A percentile compares a stretch with the other conserved stretches of the same genome.
Evolutionary conservation across 1,140 invertebrate species (phyloP).

Genomic region (Drosophila oshimai): DNA sequence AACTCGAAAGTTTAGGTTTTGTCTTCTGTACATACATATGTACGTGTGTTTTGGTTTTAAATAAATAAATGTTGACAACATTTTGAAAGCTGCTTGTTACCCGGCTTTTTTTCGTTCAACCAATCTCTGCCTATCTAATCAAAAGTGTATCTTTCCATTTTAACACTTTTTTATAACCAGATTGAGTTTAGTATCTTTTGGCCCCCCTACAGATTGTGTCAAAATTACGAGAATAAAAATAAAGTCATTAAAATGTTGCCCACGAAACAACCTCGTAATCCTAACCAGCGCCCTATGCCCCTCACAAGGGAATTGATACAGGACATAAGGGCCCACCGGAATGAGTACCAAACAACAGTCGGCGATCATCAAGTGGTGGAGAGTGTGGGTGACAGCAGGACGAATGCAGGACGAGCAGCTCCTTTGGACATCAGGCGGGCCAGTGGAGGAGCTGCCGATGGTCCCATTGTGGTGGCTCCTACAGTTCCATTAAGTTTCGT

Average conservation of each 20-base stretch:
- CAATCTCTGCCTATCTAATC: background rate
- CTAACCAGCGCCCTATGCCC: background rate
- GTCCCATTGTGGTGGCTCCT: background rate
- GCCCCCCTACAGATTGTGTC: background rate
- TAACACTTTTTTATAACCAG: background rate
- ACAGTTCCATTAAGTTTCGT: background rate
- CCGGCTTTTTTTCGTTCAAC: no score
- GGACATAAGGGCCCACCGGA: constrained; percentile 9
- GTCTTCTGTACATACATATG: background rate
- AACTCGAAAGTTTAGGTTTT: background rate
- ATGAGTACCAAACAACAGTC: background rate
- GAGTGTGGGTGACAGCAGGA: background rate
- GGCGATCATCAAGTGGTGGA: background rate
- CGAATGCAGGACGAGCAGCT: no score
- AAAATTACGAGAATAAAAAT: background rate
- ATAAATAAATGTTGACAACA: background rate
- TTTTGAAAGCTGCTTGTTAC: background rate
- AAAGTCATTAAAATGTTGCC: constrained; percentile 6
- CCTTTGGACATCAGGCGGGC: background rate
- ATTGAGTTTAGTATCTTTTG: background rate
- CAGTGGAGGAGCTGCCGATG: background rate
- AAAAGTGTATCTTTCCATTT: no score
- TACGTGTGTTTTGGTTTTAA: no score
- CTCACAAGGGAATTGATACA: constrained; percentile 11
- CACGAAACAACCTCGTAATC: background rate